Evolutionary conservation across 2,797 vertebrate genomes (phyloP).

Genomic region (Chaetophractus vellerosus): DNA sequence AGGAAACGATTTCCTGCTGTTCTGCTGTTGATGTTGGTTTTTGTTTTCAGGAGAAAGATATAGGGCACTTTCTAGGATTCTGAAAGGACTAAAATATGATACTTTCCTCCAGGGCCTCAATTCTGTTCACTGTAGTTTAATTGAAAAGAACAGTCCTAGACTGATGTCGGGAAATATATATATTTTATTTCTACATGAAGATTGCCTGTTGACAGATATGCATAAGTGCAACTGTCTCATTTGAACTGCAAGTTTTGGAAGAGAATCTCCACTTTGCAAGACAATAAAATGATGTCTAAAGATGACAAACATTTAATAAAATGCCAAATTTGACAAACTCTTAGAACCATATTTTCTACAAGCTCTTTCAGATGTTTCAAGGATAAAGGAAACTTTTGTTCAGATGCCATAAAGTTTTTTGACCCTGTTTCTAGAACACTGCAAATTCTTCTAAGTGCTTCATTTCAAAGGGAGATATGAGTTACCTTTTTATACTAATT

Average conservation of each 20-base stretch:
- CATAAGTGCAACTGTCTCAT: not conserved
- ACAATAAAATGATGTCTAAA: not conserved
- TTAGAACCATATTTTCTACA: not conserved
- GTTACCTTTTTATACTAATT: not conserved
- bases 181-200: not conserved
- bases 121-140: not conserved
- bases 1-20: slow-evolving; percentile 16
- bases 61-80: not conserved
- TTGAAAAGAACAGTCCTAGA: not conserved
- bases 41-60: not conserved
- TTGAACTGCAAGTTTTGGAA: not conserved
- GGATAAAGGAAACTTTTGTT: slow-evolving; percentile 28
- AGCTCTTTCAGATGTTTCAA: not conserved
- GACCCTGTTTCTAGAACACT: not conserved
- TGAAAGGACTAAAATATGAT: not conserved
- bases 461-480: not conserved
- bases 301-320: slow-evolving; percentile 38
- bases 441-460: not conserved
- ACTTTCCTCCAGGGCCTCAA: not conserved
- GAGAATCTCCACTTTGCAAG: not conserved
- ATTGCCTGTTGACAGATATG: slow-evolving; percentile 3
- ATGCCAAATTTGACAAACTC: not conserved
- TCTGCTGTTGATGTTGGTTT: slow-evolving; percentile 16
- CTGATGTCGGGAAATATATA: not conserved
- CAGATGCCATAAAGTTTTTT: not conserved